phyloP scores from a whole-genome alignment of 2,797 vertebrate genomes.

The Centropyge bicolor region DNA sequence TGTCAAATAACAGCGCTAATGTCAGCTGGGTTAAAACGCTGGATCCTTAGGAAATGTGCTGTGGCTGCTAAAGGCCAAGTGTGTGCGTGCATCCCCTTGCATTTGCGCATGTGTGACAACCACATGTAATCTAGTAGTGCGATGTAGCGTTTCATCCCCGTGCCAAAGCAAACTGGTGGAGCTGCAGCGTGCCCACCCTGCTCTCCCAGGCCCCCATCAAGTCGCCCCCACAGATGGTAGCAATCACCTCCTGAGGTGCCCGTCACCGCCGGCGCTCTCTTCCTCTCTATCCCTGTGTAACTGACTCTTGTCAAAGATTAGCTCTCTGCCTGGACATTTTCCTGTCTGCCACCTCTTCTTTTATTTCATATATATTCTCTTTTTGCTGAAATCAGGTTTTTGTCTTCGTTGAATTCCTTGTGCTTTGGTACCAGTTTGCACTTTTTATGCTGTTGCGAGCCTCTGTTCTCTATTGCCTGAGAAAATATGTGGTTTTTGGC shows the following conservation, averaged over 20 bases:
- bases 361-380: conserved; percentile 32
- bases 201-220: conserved; percentile 58
- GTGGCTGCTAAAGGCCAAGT: conserved; percentile 35
- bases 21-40: conserved; percentile 57
- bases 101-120: conserved; percentile 49
- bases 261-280: conserved; percentile 61
- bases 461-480: conserved; percentile 50
- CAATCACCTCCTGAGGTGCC: conserved; percentile 80
- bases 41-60: conserved; percentile 50
- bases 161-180: conserved; percentile 77
- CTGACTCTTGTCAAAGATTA: conserved; percentile 64
- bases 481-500: conserved; percentile 65
- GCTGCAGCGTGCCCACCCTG: conserved; percentile 69
- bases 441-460: conserved; percentile 40
- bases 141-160: conserved; percentile 65
- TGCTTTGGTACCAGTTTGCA: conserved; percentile 57
- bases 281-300: conserved; percentile 57
- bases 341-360: conserved; percentile 29
- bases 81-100: conserved; percentile 31
- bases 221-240: conserved; percentile 80
- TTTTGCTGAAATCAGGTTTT: conserved; percentile 45
- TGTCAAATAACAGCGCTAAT: conserved; percentile 64
- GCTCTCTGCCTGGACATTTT: conserved; percentile 48
- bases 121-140: conserved; percentile 65
- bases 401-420: conserved; percentile 20